Evolutionary conservation across 92 coral and sea anemone genomes (phyloP), one percentile per base, ranked within the genome.

Genomic region (Zoanthus sansibaricus): DNA sequence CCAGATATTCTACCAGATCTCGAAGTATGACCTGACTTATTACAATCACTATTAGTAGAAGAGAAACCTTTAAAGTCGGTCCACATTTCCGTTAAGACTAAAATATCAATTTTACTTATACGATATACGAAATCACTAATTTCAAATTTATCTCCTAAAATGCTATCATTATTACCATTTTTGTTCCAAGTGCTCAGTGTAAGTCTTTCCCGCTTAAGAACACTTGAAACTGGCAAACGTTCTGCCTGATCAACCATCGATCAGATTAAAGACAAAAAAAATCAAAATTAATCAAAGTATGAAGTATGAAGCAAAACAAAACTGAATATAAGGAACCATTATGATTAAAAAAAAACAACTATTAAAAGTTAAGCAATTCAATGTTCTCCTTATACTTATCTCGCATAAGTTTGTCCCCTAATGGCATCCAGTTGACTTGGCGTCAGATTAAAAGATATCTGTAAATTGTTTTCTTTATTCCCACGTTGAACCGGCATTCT

Each of bases 71-170:
- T 69, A 69, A 30, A 25, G 30, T 30, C 17, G 9, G 16, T 69
- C 46, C 74, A 69, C 30, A 47, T 69, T 69, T 69, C 74, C 46
- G 16, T 69, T 17, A 30, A 69, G 31, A 69, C 74, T 69, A 69
- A 69, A 25, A 69, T 30, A 13, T 68, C 45, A 68, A 68, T 69
- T 25, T 25, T 69, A 30, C 72, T 67, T 25, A 67, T 14, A 20
- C 72, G 14, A 25, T 67, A 0, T 67, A 67, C 72, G 42, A 67
- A 67, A 67, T 67, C 72, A 67, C 37, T 67, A 20, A 18, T 30
- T 37, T 37, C 42, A 37, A 37, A 37, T 37, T 37, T 37, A 37
- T 37, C 42, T 37, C 42, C 42, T 37, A 37, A 37, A 37, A 37
- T 37, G 42, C 4, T 37, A 37, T 64, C 70, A 64, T 7, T 17